Conservation (phyloP, 2,113 vertebrate genomes). For the Nanorana parkeri region DNA sequence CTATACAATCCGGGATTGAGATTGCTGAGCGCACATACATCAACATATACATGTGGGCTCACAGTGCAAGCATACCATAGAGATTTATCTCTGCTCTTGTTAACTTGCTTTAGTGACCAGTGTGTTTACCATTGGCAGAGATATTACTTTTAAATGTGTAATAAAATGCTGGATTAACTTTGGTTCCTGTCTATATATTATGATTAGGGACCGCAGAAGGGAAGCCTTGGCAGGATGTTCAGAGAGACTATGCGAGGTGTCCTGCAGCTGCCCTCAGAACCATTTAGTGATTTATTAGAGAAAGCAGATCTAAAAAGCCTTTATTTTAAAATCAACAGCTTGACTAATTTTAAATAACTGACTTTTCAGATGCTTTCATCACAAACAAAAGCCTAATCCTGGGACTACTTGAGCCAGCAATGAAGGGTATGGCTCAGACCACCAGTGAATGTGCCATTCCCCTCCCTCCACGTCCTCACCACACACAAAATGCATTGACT, state of each 20-base stretch:
- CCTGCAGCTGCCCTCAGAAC: constrained; percentile 72
- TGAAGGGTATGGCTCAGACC: constrained; percentile 89
- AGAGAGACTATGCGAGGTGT: constrained; percentile 63
- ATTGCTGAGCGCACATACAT: too few relatives aligned
- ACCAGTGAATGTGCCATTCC: constrained; percentile 87
- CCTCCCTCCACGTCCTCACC: constrained; percentile 71
- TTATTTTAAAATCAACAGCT: constrained; percentile 88
- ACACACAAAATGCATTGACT: constrained; percentile 93
- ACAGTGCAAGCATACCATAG: too few relatives aligned
- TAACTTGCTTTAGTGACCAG: too few relatives aligned
- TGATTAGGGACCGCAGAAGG: neutral
- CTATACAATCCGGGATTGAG: too few relatives aligned
- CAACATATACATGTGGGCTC: too few relatives aligned
- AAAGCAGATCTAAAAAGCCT: constrained; percentile 86
- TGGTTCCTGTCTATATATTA: too few relatives aligned
- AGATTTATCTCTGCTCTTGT: too few relatives aligned
- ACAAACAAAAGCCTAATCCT: constrained; percentile 94
- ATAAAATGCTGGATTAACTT: too few relatives aligned
- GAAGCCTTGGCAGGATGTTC: constrained; percentile 6
- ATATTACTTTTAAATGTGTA: too few relatives aligned
- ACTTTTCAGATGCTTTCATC: constrained; percentile 97
- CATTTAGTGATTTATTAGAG: constrained; percentile 80
- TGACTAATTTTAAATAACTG: constrained; percentile 97
- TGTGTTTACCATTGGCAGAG: too few relatives aligned
- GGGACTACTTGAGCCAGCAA: constrained; percentile 93